Conservation (phyloP, 1,140 invertebrate genomes). For the Drosophila ironensis region DNA sequence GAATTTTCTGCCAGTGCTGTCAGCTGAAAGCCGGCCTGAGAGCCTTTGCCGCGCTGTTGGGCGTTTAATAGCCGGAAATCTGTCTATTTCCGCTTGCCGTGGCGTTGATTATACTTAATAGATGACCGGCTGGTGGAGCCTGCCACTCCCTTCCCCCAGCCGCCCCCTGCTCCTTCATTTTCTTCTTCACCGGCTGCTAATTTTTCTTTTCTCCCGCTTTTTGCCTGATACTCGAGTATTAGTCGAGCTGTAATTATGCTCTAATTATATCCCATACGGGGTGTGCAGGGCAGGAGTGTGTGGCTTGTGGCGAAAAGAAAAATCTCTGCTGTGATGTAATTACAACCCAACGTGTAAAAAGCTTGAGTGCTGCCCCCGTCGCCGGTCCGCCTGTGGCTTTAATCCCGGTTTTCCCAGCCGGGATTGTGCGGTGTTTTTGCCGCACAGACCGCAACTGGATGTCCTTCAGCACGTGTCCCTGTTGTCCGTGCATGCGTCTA, state of each 20-base stretch:
- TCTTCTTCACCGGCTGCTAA: conserved; percentile 53
- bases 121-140: conserved; percentile 69
- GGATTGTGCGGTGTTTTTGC: background rate
- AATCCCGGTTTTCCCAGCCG: conserved; percentile 30
- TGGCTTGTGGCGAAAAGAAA: conserved; percentile 48
- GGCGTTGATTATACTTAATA: conserved; percentile 81
- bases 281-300: conserved; percentile 21
- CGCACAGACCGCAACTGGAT: conserved; percentile 8
- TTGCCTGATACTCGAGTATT: conserved; percentile 69
- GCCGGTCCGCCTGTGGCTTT: conserved; percentile 18
- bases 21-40: conserved; percentile 20
- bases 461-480: conserved; percentile 13
- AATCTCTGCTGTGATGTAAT: conserved; percentile 72
- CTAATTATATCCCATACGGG: conserved; percentile 65
- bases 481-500: conserved; percentile 37
- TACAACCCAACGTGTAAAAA: conserved; percentile 50
- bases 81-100: conserved; percentile 78
- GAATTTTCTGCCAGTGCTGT: conserved; percentile 42
- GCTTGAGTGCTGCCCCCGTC: conserved; percentile 26
- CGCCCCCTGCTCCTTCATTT: background rate
- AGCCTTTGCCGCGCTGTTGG: conserved; percentile 70
- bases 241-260: conserved; percentile 75
- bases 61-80: conserved; percentile 80
- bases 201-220: conserved; percentile 64
- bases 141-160: too few species aligned